Evolutionary conservation across 2,797 vertebrate genomes (phyloP).

Genomic region (Gymnopithys bicolor): DNA sequence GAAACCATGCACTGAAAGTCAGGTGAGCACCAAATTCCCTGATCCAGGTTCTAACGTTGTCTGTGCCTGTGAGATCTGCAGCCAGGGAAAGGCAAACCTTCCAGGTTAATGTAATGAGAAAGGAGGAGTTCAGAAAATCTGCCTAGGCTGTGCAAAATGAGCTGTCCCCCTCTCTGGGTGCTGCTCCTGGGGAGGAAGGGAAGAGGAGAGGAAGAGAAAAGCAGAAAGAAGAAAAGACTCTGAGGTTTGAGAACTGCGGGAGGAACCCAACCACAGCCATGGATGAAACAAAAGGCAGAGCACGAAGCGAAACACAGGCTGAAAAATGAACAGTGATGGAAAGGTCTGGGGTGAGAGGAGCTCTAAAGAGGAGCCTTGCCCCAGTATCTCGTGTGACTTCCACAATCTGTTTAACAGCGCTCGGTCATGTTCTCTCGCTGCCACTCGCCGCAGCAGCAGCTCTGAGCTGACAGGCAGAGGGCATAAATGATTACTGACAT

Average conservation of each 20-base stretch:
- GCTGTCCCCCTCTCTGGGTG: not conserved
- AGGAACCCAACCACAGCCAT: not conserved
- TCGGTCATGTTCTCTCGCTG: constrained; percentile 70
- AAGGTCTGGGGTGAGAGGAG: constrained; percentile 46
- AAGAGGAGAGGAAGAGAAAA: not conserved
- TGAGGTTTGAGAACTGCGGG: not conserved
- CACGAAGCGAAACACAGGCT: not conserved
- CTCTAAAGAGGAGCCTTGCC: constrained; percentile 57
- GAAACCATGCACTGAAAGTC: not conserved
- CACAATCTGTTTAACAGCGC: constrained; percentile 76
- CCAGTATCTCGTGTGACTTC: constrained; percentile 84
- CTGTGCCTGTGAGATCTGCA: not conserved
- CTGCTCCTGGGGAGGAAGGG: not conserved
- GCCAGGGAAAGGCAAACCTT: not conserved
- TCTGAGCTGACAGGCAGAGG: constrained; percentile 50
- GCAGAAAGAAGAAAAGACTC: constrained; percentile 24
- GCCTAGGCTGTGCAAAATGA: not conserved
- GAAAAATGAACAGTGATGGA: constrained; percentile 62
- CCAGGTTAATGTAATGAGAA: not conserved
- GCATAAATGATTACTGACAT: constrained; percentile 76
- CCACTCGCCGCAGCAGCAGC: constrained; percentile 45
- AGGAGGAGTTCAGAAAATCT: not conserved
- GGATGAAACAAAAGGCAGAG: constrained; percentile 20
- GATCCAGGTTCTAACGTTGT: not conserved
- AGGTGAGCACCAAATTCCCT: not conserved